Base-by-base conservation (phyloP, 1,140 invertebrate genomes). In the Cecropterus lyciades region DNA sequence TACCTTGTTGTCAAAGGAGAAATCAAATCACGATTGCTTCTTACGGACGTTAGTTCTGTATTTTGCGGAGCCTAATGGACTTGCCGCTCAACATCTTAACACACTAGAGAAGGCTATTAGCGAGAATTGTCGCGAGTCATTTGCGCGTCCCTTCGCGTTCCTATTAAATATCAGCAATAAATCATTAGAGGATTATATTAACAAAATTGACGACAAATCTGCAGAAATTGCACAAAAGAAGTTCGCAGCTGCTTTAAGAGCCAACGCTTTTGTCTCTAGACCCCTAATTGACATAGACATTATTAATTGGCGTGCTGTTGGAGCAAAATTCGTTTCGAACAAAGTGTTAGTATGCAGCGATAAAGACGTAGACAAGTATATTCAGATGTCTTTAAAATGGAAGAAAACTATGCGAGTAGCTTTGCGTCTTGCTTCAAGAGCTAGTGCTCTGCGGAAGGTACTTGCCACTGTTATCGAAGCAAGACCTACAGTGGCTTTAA, bases 241-340 rank as follows among this genome's bases (percentile, higher is more conserved):
- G 15, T 48, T 79, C 15, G 73, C 65, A 6, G 56, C 67, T 6
- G 77, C 68, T 48, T 46, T 88, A 16, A 72, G 73, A 73, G 72
- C 75, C 6, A 82, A 80, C 46, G 65, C 55, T 9, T 79, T 80
- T 46, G 71, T 70, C 6, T 52, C 65, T 0, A 77, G 67, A 66
- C 76, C 79, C 53, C 16, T 24, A n/a, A 6, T 84, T 4, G 65
- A 85, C 49, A 70, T 84, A 16, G 57, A 75, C 10, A 45, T 40
- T 6, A 40, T 73, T 5, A 71, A 77, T 33, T 84, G 77, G 82
- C 45, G 33, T 10, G 13, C 37, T 24, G 30, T 76, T 15, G 80
- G 80, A n/a, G 73, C 69, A 9, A 88, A 86, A 52, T 75, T 74
- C 20, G 43, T 88, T 14, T 73, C 73, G 2, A 84, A 82, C 65